These are phyloP conservation scores for Prochilodus magdalenae DNA, from an alignment of 2,113 vertebrate species.

Conservation along the genomic window DNA sequence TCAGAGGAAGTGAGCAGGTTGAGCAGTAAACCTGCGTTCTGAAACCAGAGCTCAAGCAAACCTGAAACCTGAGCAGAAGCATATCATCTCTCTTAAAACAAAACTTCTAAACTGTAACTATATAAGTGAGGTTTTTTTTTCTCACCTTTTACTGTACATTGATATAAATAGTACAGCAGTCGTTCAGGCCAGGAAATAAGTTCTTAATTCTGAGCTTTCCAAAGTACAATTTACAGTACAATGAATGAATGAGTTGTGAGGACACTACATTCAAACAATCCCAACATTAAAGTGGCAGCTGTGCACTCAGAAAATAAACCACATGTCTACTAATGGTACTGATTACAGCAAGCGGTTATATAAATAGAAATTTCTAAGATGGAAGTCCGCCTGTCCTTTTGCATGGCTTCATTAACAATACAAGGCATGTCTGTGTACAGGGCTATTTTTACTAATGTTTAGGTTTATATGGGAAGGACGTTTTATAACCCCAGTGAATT, in stretches of 20 bases:
- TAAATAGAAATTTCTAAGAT: not conserved
- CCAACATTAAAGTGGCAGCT: not conserved
- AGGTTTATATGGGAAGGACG: too few species aligned
- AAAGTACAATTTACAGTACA: too few species aligned
- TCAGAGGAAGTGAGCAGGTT: constrained; percentile 14
- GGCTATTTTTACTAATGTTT: too few species aligned
- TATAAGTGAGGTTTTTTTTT: not conserved
- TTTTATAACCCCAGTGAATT: too few species aligned
- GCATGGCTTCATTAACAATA: not conserved
- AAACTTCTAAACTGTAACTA: too few species aligned
- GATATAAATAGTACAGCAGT: too few species aligned
- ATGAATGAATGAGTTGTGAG: not conserved
- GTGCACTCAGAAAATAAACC: not conserved
- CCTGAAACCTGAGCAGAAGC: too few species aligned
- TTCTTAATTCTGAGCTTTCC: too few species aligned
- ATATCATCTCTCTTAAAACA: not conserved
- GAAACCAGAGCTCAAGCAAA: not conserved
- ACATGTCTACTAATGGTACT: not conserved
- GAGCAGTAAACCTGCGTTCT: not conserved
- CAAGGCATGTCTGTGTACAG: not conserved
- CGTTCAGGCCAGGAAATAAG: too few species aligned
- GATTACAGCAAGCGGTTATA: not conserved
- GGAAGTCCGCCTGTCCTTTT: not conserved
- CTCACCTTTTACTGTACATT: too few species aligned
- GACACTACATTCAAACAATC: too few species aligned